Base-by-base conservation (phyloP, 2,888 invertebrate genomes). In the Agriopis leucophaearia region DNA sequence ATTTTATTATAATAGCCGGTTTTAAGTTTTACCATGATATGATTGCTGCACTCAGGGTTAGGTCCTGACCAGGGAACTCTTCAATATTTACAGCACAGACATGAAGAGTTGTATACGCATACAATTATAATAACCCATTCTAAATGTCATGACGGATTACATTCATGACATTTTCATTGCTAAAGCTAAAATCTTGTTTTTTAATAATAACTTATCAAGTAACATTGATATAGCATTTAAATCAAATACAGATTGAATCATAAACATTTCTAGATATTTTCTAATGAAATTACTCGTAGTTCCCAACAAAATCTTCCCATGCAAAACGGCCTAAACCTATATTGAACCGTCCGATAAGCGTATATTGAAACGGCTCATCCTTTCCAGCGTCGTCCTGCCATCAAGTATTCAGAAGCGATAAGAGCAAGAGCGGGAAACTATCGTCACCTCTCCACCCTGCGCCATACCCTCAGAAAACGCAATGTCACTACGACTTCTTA, bases 401-500 rank as follows among this genome's bases (percentile, higher is more conserved):
- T 90, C 95, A 96, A 88, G 94, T 96, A 74, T 96, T 96, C 88
- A 96, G 95, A 84, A 97, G 98, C 81, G 97, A 97, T 84, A 95
- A 95, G 77, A 95, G 95, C 78, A 97, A 96, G 89, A 96, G 96
- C 79, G 99, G 99, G 40, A 96, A 96, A 75, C 95, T 99, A 83
- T 95, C 96, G 61, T 98, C 98, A 56, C 98, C 97, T 9, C 96
- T 96, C 77, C 97, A 97, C 89, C 97, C 97, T 1, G 95, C 95
- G 66, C 95, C 96, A 61, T 98, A 98, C 91, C 97, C 97, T 10
- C 92, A 96, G 70, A 96, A 96, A 87, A 96, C 97, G 74, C 96
- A 96, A 80, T 99, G 99, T 92, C 96, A 97, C 81, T 99, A 98
- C 89, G 97, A 98, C 86, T 99, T 99, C 88, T 95, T 96, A 81